Conservation (phyloP, 2,888 invertebrate species). For the Melolontha melolontha region DNA sequence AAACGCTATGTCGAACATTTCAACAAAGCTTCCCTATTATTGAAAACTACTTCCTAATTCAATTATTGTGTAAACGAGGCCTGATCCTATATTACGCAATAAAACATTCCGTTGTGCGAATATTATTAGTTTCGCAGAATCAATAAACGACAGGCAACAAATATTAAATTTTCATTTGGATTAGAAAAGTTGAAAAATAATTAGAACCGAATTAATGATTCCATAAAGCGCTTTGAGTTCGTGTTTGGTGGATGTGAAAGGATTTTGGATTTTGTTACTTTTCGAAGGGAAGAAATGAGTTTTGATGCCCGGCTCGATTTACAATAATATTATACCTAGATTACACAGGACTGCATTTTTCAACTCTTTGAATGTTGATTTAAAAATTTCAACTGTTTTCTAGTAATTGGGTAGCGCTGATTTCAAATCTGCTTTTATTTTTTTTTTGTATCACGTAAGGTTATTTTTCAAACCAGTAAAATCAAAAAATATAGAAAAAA, state of each 20-base stretch:
- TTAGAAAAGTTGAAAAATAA: constrained; percentile 18
- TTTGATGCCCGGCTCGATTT: constrained; percentile 19
- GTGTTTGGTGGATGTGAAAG: not conserved
- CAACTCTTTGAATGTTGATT: too few species aligned
- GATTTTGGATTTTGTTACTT: constrained; percentile 17
- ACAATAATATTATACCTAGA: too few species aligned
- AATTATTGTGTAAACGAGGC: not conserved
- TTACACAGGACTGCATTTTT: too few species aligned
- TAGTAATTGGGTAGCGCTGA: too few species aligned
- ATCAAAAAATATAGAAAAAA: too few species aligned
- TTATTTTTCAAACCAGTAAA: too few species aligned
- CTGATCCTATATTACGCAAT: not conserved
- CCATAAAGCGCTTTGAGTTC: constrained; percentile 4
- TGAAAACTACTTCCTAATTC: too few species aligned
- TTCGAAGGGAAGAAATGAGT: constrained; percentile 24
- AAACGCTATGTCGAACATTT: too few species aligned
- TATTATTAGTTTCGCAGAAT: constrained; percentile 2
- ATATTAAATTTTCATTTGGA: constrained; percentile 27
- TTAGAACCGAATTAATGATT: constrained; percentile 27
- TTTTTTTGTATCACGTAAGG: too few species aligned
- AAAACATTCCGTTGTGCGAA: not conserved
- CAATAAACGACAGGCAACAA: constrained; percentile 11
- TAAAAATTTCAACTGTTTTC: too few species aligned
- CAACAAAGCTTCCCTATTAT: too few species aligned
- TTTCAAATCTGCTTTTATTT: too few species aligned